Evolutionary conservation across 2,113 vertebrate genomes (phyloP).

Genomic region (Stercorarius parasiticus): DNA sequence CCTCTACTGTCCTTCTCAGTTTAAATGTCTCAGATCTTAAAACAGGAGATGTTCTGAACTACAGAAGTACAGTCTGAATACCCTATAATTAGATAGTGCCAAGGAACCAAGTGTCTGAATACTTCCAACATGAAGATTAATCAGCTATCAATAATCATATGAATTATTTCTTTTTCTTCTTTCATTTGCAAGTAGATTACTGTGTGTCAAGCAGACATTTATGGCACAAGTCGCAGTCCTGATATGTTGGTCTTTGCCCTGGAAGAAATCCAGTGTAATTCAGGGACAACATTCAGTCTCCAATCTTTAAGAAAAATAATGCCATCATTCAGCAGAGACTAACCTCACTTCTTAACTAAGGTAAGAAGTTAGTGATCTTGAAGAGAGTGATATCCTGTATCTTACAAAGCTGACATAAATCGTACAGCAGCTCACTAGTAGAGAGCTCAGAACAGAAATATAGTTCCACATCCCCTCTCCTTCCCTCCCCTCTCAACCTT

Average conservation of each 20-base stretch:
- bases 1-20: neutral
- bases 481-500: neutral
- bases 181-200: neutral
- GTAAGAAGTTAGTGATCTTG: neutral
- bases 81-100: neutral
- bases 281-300: neutral
- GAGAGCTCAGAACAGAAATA: neutral
- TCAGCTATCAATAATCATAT: neutral
- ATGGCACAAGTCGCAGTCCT: neutral
- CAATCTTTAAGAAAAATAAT: neutral
- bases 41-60: neutral
- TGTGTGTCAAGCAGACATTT: neutral
- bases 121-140: neutral
- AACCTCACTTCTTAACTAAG: neutral
- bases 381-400: neutral
- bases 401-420: neutral
- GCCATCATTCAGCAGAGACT: neutral
- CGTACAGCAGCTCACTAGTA: neutral
- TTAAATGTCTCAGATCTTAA: neutral
- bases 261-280: neutral
- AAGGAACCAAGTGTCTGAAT: neutral
- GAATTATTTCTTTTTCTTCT: neutral
- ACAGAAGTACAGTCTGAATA: neutral
- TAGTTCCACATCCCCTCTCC: neutral
- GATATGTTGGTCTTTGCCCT: neutral